Conservation (phyloP, 2,888 invertebrate genomes). For the Ennomos quercinarius region DNA sequence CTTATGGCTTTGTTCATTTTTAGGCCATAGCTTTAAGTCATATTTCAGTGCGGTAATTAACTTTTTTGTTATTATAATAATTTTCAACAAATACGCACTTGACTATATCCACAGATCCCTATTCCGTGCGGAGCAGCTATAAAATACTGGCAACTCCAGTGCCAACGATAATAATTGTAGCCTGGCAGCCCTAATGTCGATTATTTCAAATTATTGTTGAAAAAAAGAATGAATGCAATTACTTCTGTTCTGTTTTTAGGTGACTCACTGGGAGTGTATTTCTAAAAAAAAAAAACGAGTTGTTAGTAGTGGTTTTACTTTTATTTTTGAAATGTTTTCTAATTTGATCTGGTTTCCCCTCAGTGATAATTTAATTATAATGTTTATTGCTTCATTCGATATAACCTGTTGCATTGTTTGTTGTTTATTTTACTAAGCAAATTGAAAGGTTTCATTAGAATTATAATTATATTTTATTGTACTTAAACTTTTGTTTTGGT, state of each 20-base stretch:
- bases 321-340: neutral
- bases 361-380: neutral
- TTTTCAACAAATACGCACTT: neutral
- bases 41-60: neutral
- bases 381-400: constrained; percentile 2
- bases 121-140: constrained; percentile 30
- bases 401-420: constrained; percentile 8
- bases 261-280: constrained; percentile 1
- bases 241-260: constrained; percentile 1
- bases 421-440: neutral
- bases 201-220: constrained; percentile 28
- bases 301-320: neutral
- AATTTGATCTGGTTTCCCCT: neutral
- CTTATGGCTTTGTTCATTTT: no score
- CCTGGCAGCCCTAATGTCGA: constrained; percentile 21
- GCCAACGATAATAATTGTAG: constrained; percentile 29
- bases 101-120: constrained; percentile 10
- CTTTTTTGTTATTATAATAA: neutral
- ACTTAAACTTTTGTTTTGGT: no score
- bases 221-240: constrained; percentile 18
- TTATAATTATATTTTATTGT: no score
- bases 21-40: no score
- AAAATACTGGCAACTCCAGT: constrained; percentile 29
- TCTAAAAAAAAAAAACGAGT: neutral
- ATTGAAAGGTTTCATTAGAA: neutral